These are phyloP conservation scores for Heliangelus exortis DNA, from an alignment of 2,797 vertebrate genomes.

Conservation along the genomic window DNA sequence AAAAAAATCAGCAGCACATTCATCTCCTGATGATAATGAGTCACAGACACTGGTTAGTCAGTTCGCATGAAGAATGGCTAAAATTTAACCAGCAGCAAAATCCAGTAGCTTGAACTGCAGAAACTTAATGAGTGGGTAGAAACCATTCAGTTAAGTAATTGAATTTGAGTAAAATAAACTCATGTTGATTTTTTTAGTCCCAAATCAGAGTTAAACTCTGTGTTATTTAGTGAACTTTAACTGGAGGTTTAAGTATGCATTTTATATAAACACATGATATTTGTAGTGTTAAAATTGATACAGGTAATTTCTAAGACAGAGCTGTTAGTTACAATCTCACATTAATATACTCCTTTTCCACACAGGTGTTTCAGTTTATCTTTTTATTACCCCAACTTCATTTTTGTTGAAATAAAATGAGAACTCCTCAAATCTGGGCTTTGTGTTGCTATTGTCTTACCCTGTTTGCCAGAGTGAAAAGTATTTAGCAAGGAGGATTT, in stretches of 20 bases:
- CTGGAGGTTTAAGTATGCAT: not conserved
- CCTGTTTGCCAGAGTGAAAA: not conserved
- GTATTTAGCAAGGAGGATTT: not conserved
- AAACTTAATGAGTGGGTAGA: not conserved
- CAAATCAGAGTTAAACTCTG: not conserved
- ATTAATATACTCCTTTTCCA: not conserved
- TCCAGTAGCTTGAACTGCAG: not conserved
- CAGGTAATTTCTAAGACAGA: not conserved
- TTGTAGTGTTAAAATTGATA: not conserved
- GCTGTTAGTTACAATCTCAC: not conserved
- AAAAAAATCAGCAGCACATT: not conserved
- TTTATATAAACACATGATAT: not conserved
- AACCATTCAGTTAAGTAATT: not conserved
- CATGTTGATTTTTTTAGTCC: not conserved
- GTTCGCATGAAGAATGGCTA: not conserved
- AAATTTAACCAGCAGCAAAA: not conserved
- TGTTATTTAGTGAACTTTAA: not conserved
- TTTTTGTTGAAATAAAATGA: not conserved
- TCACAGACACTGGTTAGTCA: slow-evolving; percentile 45
- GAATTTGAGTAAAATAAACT: not conserved
- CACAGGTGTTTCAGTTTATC: not conserved
- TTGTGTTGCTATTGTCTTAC: not conserved
- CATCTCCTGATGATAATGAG: slow-evolving; percentile 63
- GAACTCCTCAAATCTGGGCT: not conserved
- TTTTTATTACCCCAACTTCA: not conserved